Evolutionary conservation across 2,113 vertebrate species (phyloP).

Genomic region (Solenodon paradoxus): DNA sequence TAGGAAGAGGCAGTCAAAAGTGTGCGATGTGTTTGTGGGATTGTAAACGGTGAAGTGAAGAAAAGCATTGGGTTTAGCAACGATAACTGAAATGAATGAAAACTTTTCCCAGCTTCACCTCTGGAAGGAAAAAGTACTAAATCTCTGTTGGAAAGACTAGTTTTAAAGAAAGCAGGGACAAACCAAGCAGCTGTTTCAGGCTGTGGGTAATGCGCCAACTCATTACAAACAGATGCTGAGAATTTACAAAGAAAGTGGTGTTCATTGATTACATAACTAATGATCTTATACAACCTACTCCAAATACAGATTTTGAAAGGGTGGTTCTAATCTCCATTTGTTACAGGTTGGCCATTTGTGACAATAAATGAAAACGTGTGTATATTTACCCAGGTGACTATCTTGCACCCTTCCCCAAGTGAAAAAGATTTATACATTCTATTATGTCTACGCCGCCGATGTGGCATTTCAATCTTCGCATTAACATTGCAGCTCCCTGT

Average conservation of each 20-base stretch:
- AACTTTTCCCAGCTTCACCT: neutral
- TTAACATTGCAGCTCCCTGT: neutral
- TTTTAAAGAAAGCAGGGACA: neutral
- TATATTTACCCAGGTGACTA: neutral
- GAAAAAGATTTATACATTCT: neutral
- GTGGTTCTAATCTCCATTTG: neutral
- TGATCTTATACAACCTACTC: neutral
- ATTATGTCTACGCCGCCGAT: neutral
- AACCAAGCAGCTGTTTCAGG: neutral
- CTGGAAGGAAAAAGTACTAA: neutral
- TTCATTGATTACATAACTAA: constrained; percentile 32
- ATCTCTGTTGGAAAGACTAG: neutral
- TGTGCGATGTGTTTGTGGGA: neutral
- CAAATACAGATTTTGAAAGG: neutral
- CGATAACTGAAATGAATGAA: constrained; percentile 26
- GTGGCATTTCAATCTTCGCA: neutral
- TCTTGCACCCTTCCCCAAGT: neutral
- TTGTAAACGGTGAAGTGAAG: neutral
- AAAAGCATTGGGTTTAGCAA: neutral
- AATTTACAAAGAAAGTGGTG: constrained; percentile 2
- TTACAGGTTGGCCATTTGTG: neutral
- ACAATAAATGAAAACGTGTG: neutral
- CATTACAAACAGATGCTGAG: neutral
- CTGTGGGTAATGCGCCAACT: neutral
- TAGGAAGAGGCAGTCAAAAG: neutral